A percentile compares a stretch with the other conserved stretches of the same genome.
phyloP scores from a whole-genome alignment of 2,797 vertebrate genomes.

The Scolopax rusticola region DNA sequence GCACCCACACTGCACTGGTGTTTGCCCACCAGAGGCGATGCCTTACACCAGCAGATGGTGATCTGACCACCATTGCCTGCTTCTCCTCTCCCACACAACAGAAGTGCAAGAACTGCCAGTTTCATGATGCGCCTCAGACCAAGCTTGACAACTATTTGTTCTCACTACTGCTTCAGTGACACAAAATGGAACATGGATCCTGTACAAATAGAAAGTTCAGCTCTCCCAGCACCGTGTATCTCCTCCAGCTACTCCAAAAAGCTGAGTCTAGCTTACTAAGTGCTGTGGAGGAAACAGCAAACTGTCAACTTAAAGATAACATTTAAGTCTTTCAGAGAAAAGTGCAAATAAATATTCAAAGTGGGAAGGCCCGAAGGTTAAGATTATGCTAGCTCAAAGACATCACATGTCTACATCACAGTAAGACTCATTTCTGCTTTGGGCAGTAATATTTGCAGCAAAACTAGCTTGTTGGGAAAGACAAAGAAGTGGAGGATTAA shows the following conservation, averaged over 20 bases:
- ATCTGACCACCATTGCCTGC: neutral
- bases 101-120: fast-evolving
- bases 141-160: neutral
- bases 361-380: neutral
- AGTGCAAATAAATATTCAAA: neutral
- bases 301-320: neutral
- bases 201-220: neutral
- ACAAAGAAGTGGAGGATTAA: neutral
- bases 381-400: neutral
- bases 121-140: neutral
- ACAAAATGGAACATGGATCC: neutral
- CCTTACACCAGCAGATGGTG: fast-evolving
- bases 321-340: neutral
- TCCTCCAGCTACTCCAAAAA: neutral
- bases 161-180: fast-evolving
- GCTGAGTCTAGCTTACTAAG: neutral
- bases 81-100: neutral
- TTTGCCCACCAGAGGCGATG: neutral
- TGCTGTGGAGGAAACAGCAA: neutral
- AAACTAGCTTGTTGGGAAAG: neutral
- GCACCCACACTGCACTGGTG: neutral
- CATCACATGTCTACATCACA: neutral
- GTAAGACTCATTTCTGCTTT: neutral
- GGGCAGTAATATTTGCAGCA: neutral
- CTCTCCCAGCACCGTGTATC: neutral